These are phyloP conservation scores for Bothrops alternatus DNA, from an alignment of 2,797 vertebrate species.

Conservation along the genomic window DNA sequence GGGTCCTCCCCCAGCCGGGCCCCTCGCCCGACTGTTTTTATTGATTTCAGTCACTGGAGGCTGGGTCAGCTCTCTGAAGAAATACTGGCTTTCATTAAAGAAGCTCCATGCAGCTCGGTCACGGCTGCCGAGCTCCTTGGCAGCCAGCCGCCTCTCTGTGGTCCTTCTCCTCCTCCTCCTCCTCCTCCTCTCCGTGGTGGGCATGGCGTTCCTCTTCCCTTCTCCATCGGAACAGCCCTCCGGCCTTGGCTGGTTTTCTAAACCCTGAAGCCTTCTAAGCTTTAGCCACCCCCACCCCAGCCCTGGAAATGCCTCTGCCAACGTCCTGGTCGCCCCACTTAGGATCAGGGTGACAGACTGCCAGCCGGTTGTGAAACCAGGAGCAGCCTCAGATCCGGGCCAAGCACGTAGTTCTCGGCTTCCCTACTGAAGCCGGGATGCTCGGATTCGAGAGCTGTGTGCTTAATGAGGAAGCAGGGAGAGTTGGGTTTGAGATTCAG, in stretches of 20 bases:
- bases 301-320: not conserved
- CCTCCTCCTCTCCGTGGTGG: conserved; percentile 62
- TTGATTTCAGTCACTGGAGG: conserved; percentile 76
- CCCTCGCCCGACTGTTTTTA: conserved; percentile 75
- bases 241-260: conserved; percentile 17
- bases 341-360: not conserved
- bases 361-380: not conserved
- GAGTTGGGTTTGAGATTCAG: not conserved
- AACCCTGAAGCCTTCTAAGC: conserved; percentile 17
- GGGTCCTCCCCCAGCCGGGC: conserved; percentile 68
- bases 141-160: conserved; percentile 81
- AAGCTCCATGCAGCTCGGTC: conserved; percentile 82
- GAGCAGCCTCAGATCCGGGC: not conserved
- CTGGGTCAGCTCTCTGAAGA: conserved; percentile 69
- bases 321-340: not conserved
- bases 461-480: not conserved
- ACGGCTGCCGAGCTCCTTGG: conserved; percentile 77
- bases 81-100: conserved; percentile 85
- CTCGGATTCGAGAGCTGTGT: not conserved
- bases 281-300: rapidly evolving
- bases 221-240: conserved; percentile 46
- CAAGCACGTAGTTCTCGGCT: not conserved
- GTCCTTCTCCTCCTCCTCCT: conserved; percentile 67
- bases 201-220: conserved; percentile 50
- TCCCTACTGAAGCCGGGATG: not conserved